Evolutionary conservation across 1,140 invertebrate genomes (phyloP), one percentile per base, ranked within the genome.

Genomic region (Macrostomum lignano): DNA sequence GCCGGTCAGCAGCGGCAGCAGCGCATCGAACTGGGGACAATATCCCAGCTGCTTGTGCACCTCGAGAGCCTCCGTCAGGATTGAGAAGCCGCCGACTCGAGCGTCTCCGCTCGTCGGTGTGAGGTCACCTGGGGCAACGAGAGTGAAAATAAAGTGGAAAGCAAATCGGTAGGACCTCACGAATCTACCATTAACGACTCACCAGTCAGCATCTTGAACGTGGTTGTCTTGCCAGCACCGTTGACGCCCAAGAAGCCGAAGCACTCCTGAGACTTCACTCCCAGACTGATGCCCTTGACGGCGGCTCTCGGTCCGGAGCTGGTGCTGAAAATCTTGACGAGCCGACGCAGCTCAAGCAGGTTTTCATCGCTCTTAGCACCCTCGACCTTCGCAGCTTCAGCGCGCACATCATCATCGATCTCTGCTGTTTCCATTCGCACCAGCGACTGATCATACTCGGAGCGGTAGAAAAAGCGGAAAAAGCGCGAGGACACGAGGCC

Each of bases 161-260:
- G n/a, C n/a, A n/a, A n/a, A n/a, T n/a, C n/a, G n/a, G n/a, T n/a
- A n/a, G n/a, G n/a, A n/a, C n/a, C n/a, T n/a, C n/a, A n/a, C n/a
- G n/a, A n/a, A n/a, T n/a, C n/a, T n/a, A n/a, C n/a, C n/a, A n/a
- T 38, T 29, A 21, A 4, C 9, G 48, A 60, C 47, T 75, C 73
- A 10, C 79, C 79, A 1, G 77, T 82, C 36, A 69, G 42, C 62
- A 67, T 67, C 44, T 70, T 70, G 42, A 84, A 82, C 4, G 74
- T 79, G 7, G 74, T 74, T 3, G 76, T 78, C 58, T 86, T 86
- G 3, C 79, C 79, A 3, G 79, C 77, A 1, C 78, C 79, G 45
- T 72, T 72, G 0, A 72, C 63, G 17, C 75, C 74, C 2, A 78
- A 46, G 11, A 79, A 56, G 2, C 75, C 76, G 57, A 79, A 78